These are phyloP conservation scores for Probosciger aterrimus DNA, from an alignment of 2,113 vertebrate species.

Conservation along the genomic window DNA sequence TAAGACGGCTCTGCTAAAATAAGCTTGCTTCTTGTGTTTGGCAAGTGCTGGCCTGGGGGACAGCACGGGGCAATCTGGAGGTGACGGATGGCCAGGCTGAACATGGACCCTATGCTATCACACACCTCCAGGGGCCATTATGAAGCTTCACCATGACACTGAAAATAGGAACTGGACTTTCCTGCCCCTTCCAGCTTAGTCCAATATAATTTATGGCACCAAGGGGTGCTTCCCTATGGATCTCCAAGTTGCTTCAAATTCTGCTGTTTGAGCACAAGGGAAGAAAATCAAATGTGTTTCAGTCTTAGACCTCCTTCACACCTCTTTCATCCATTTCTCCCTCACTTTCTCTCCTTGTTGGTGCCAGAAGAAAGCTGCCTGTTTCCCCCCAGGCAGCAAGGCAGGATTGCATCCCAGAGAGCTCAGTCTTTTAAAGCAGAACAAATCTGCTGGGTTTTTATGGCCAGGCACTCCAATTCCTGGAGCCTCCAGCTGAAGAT, in stretches of 20 bases:
- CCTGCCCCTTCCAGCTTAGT: background rate
- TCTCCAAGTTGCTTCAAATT: background rate
- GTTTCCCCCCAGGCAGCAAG: background rate
- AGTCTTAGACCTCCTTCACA: background rate
- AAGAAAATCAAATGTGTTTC: background rate
- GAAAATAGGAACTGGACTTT: background rate
- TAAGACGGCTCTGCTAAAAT: background rate
- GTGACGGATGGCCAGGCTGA: background rate
- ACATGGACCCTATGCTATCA: fast-evolving
- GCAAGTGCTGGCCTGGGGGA: background rate
- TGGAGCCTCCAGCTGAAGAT: background rate
- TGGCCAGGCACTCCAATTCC: background rate
- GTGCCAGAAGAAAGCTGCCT: background rate
- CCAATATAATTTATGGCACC: background rate
- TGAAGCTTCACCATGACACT: fast-evolving
- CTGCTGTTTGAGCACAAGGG: background rate
- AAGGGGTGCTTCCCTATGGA: background rate
- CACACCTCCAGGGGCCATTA: background rate
- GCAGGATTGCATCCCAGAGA: background rate
- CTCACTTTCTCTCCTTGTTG: background rate
- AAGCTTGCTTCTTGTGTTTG: background rate
- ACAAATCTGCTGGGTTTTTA: background rate
- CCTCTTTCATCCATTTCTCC: background rate
- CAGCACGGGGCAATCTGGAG: background rate
- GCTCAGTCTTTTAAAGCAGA: background rate